A percentile compares a stretch with the other conserved stretches of the same genome.
These are phyloP conservation scores for Habropoda laboriosa DNA, from an alignment of 1,140 invertebrate species.

Conservation along the genomic window DNA sequence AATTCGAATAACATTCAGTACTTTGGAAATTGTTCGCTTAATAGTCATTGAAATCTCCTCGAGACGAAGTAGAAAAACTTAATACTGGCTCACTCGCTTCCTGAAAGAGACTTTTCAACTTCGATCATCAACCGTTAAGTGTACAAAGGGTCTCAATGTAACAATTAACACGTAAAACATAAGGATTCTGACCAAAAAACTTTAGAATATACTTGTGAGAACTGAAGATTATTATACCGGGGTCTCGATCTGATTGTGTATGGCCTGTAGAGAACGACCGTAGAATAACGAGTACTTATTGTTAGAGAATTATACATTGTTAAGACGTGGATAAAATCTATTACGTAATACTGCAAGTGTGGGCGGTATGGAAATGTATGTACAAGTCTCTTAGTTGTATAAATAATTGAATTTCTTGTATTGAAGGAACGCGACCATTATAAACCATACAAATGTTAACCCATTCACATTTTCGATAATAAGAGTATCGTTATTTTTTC, in stretches of 20 bases:
- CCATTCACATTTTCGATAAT: neutral
- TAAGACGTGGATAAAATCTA: conserved; percentile 42
- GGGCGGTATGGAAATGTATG: neutral
- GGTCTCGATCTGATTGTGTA: conserved; percentile 40
- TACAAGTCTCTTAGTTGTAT: conserved; percentile 10
- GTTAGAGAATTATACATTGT: conserved; percentile 56
- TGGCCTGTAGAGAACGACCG: conserved; percentile 34
- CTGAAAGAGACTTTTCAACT: neutral
- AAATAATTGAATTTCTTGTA: neutral
- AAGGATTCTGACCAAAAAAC: conserved; percentile 60
- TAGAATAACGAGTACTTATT: conserved; percentile 46
- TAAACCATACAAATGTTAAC: no score
- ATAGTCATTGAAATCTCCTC: no score
- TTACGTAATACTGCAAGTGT: conserved; percentile 26
- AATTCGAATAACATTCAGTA: neutral
- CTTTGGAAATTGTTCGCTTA: neutral
- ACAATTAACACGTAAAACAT: conserved; percentile 47
- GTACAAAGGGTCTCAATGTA: conserved; percentile 46
- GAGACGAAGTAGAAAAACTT: no score
- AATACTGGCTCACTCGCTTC: neutral
- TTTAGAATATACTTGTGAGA: conserved; percentile 48
- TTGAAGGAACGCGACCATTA: neutral
- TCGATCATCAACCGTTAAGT: neutral
- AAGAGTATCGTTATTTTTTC: neutral
- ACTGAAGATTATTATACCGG: conserved; percentile 49